A percentile compares a stretch with the other conserved stretches of the same genome.
phyloP scores from a whole-genome alignment of 2,113 vertebrate genomes.

The Hemichromis elongatus region DNA sequence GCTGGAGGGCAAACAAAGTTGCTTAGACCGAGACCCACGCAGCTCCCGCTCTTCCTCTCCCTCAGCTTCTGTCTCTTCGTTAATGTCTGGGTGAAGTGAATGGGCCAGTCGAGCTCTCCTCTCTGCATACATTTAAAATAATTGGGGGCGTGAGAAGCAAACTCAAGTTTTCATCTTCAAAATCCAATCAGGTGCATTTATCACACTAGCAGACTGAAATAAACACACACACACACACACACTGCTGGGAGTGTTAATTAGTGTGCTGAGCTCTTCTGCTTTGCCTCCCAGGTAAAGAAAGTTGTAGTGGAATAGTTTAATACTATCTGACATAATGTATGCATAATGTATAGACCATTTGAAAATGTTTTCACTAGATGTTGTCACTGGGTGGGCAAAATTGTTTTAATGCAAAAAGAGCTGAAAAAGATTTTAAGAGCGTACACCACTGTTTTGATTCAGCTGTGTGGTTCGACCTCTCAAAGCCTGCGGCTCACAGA shows the following conservation, averaged over 20 bases:
- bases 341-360: background rate
- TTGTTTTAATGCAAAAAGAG: background rate
- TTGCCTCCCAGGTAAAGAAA: conserved; percentile 2
- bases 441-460: background rate
- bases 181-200: conserved; percentile 62
- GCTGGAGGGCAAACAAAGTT: background rate
- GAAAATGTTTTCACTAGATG: background rate
- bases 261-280: conserved; percentile 25
- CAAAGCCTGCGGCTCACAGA: background rate
- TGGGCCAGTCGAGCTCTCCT: conserved; percentile 32
- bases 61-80: background rate
- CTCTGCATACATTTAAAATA: conserved; percentile 70
- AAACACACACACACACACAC: background rate
- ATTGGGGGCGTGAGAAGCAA: conserved; percentile 60
- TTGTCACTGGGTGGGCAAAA: background rate
- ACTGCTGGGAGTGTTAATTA: conserved; percentile 52
- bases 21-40: background rate
- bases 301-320: background rate
- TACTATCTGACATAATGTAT: background rate
- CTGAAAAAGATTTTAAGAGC: background rate
- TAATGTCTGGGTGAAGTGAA: conserved; percentile 33
- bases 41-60: background rate
- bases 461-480: background rate
- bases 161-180: conserved; percentile 62
- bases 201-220: background rate